Conservation (phyloP, 1,140 invertebrate species). For the Argopecten irradians region DNA sequence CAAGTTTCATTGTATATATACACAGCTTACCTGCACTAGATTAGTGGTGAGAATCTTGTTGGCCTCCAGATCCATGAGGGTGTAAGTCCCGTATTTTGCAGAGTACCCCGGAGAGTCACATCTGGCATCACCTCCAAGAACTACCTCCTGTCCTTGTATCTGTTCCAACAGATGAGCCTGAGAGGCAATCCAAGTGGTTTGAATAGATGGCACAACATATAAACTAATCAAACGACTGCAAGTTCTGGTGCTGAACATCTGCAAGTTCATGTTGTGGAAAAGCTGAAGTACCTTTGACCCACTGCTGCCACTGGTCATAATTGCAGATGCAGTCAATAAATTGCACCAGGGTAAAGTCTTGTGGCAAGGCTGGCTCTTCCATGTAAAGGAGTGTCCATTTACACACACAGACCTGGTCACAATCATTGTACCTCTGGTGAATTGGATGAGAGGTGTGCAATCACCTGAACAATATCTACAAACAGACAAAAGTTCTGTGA, state of each 20-base stretch:
- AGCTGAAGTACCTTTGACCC: background rate
- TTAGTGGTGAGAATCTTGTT: constrained; percentile 40
- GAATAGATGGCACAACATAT: constrained; percentile 24
- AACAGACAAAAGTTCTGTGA: too few species aligned
- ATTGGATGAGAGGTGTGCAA: too few species aligned
- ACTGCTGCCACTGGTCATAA: constrained; percentile 32
- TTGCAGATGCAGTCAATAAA: constrained; percentile 29
- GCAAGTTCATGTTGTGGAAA: constrained; percentile 29
- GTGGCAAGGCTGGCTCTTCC: constrained; percentile 29
- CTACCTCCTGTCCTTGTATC: background rate
- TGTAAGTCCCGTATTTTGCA: constrained; percentile 52
- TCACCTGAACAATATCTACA: too few species aligned
- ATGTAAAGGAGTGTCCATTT: constrained; percentile 34
- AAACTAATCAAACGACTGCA: background rate
- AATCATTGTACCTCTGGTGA: too few species aligned
- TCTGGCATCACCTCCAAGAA: constrained; percentile 44
- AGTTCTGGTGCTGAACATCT: background rate
- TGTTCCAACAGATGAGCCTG: background rate
- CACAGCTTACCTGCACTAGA: constrained; percentile 43
- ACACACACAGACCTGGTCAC: background rate
- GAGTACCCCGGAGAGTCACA: constrained; percentile 45
- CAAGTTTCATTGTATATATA: background rate
- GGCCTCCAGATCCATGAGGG: constrained; percentile 41
- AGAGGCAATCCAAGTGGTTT: background rate
- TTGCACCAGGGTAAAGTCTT: constrained; percentile 33